Base-by-base conservation (phyloP, 2,888 invertebrate species). In the Heliconius erato region DNA sequence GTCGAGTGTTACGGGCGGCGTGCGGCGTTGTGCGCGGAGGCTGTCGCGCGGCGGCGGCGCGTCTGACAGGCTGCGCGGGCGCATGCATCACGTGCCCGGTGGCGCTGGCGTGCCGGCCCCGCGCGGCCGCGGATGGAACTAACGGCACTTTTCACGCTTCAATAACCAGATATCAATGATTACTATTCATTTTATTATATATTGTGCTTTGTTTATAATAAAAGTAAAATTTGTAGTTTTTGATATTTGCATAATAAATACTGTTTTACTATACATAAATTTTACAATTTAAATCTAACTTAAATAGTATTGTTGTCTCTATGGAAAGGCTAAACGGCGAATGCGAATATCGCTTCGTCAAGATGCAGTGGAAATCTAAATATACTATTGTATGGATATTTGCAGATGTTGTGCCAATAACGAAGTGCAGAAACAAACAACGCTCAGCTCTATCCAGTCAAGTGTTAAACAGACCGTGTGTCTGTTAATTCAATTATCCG, bases 31-130 rank as follows among this genome's bases (percentile, higher is more conserved):
- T 91, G 93, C 92, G 90, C 94, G 93, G 94, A 95, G 95, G 95
- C 94, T 95, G 93, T 94, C 89, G 93, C 94, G 95, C 94, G 89
- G 89, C 89, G 89, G 87, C 89, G 87, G 90, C 91, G 91, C 93
- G 93, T 94, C 94, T 95, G 95, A 88, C 87, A 88, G 88, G 85
- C 85, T 92, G 85, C 88, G 94, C 95, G 94, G 92, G 94, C 95
- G 95, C 95, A 91, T 90, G 88, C 91, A 93, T 95, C 95, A 95
- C 95, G 95, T 95, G 95, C 94, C 89, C 84, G 83, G 88, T 91
- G 91, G 95, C 95, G 95, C 95, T 92, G 87, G 87, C 85, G 86
- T 82, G 90, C 91, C 92, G 92, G 92, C 87, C 86, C 87, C 84
- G 69, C 81, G 91, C 90, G 95, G 92, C 86, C 80, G 86, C 82